Conservation (phyloP, 2,113 vertebrate species). For the Corythoichthys intestinalis region DNA sequence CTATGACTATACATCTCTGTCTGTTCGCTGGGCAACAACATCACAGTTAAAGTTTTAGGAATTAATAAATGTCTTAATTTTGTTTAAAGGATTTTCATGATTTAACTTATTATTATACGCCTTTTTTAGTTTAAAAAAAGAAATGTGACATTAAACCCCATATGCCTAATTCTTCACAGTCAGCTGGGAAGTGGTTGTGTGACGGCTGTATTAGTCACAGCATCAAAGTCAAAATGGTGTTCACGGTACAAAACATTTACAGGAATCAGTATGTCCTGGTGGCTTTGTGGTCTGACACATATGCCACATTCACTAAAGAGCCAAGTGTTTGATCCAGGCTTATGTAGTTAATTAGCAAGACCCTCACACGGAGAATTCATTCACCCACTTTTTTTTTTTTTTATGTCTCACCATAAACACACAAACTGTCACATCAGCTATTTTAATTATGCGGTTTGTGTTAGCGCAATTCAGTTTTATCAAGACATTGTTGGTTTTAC, state of each 20-base stretch:
- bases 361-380: background rate
- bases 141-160: constrained; percentile 45
- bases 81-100: background rate
- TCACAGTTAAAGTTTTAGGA: background rate
- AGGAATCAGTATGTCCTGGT: constrained; percentile 48
- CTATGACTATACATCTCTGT: too few species aligned
- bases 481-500: background rate
- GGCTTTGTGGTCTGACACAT: constrained; percentile 37
- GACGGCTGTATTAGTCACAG: constrained; percentile 53
- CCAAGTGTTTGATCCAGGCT: constrained; percentile 34
- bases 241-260: constrained; percentile 47
- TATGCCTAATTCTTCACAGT: constrained; percentile 21
- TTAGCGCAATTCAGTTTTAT: background rate
- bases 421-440: background rate
- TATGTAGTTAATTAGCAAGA: constrained; percentile 27
- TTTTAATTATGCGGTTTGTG: background rate
- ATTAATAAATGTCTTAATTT: constrained; percentile 25
- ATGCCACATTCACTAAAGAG: constrained; percentile 26
- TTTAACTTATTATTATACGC: constrained; percentile 17
- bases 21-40: too few species aligned
- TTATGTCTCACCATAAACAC: constrained; percentile 16
- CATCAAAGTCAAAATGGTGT: constrained; percentile 55
- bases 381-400: constrained; percentile 7
- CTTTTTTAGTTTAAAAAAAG: constrained; percentile 39
- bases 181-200: constrained; percentile 52